Evolutionary conservation across 1,140 invertebrate genomes (phyloP).

Genomic region (Augochlora pura): DNA sequence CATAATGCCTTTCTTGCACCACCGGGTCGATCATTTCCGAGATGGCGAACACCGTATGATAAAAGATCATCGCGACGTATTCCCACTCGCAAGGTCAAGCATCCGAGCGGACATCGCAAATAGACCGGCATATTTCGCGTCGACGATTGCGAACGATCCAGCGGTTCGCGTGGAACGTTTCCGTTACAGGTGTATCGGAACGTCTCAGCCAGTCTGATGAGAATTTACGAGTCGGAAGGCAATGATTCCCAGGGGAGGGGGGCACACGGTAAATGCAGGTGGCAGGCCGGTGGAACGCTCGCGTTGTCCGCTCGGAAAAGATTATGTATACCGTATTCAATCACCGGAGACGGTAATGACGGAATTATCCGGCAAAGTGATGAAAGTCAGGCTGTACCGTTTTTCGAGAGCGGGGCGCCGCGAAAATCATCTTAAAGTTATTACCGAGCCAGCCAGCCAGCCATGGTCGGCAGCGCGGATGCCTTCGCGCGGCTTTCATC

Average conservation of each 20-base stretch:
- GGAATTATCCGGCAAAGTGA: conserved; percentile 46
- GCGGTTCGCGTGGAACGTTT: neutral
- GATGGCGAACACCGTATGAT: too few species aligned
- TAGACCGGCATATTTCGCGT: too few species aligned
- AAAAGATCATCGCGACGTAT: too few species aligned
- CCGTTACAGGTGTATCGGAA: neutral
- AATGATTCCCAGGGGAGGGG: conserved; percentile 3
- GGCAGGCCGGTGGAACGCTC: neutral
- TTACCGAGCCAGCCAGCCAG: conserved; percentile 16
- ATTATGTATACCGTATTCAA: conserved; percentile 54
- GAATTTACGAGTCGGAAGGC: neutral
- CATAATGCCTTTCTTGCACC: too few species aligned
- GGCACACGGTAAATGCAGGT: neutral
- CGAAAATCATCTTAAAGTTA: conserved; percentile 39
- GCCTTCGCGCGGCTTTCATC: conserved; percentile 34
- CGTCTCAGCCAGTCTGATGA: neutral
- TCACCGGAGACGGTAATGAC: conserved; percentile 51
- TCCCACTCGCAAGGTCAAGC: too few species aligned
- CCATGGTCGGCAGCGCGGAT: neutral
- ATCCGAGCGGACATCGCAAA: too few species aligned
- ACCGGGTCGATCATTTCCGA: too few species aligned
- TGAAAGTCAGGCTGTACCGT: conserved; percentile 52
- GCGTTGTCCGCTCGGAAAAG: conserved; percentile 13
- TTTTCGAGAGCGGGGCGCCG: conserved; percentile 19
- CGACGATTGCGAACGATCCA: neutral